Conservation (phyloP, 2,113 vertebrate genomes). For the Grus americana region DNA sequence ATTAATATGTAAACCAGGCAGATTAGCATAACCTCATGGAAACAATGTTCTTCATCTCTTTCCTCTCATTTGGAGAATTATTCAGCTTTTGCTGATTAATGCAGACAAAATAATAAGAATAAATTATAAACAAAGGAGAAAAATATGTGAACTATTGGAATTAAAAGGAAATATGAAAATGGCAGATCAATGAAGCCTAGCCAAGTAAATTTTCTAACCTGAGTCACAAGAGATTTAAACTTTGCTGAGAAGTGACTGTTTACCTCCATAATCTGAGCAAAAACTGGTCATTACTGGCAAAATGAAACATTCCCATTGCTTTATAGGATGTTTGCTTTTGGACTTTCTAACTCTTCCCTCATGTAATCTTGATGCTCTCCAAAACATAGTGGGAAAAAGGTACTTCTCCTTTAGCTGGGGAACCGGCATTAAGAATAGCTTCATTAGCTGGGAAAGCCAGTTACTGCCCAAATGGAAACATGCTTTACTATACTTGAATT, state of each 20-base stretch:
- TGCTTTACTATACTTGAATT: not conserved
- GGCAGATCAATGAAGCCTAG: not conserved
- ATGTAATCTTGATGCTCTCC: not conserved
- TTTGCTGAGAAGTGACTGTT: not conserved
- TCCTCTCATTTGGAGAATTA: not conserved
- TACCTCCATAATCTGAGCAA: not conserved
- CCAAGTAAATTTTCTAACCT: not conserved
- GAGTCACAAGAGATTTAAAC: not conserved
- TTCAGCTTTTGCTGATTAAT: not conserved
- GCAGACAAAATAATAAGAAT: not conserved
- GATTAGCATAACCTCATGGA: not conserved
- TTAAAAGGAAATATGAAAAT: not conserved
- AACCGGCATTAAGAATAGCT: not conserved
- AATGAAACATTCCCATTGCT: not conserved
- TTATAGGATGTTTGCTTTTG: not conserved
- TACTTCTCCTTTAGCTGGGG: not conserved
- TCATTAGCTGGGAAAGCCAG: not conserved
- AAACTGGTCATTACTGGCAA: not conserved
- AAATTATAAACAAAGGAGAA: not conserved
- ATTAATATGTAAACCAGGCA: not conserved
- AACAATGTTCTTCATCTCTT: not conserved
- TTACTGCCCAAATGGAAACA: not conserved
- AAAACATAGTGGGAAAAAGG: not conserved
- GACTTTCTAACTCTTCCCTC: not conserved
- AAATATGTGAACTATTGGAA: not conserved